A percentile compares a stretch with the other conserved stretches of the same genome.
Evolutionary conservation across 2,888 invertebrate species (phyloP).

Genomic region (Sepiola atlantica): DNA sequence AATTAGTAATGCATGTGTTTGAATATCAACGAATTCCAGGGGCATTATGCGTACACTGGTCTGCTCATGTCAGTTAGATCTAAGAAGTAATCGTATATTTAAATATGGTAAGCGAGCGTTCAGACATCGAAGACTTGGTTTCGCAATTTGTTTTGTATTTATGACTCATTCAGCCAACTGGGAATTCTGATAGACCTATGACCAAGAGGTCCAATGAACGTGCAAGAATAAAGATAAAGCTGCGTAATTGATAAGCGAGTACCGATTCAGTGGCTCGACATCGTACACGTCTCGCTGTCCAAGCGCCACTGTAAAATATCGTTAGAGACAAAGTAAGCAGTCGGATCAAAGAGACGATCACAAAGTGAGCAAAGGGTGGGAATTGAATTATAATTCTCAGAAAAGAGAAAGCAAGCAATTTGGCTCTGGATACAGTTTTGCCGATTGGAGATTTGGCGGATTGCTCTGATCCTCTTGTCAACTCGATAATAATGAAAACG

Average conservation of each 20-base stretch:
- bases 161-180: neutral
- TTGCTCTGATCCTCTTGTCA: neutral
- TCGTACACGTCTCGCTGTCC: neutral
- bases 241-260: neutral
- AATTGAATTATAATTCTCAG: neutral
- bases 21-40: neutral
- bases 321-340: neutral
- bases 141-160: neutral
- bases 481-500: neutral
- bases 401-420: conserved; percentile 32
- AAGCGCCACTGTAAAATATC: neutral
- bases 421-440: neutral
- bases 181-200: neutral
- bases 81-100: neutral
- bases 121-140: neutral
- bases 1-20: neutral
- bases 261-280: neutral
- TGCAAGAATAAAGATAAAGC: neutral
- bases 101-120: neutral
- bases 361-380: neutral
- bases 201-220: neutral
- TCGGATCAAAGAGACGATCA: neutral
- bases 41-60: neutral
- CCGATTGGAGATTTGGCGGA: neutral
- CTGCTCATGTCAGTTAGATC: neutral